Conservation (phyloP, 2,113 vertebrate genomes). For the Myrmophylax atrothorax region DNA sequence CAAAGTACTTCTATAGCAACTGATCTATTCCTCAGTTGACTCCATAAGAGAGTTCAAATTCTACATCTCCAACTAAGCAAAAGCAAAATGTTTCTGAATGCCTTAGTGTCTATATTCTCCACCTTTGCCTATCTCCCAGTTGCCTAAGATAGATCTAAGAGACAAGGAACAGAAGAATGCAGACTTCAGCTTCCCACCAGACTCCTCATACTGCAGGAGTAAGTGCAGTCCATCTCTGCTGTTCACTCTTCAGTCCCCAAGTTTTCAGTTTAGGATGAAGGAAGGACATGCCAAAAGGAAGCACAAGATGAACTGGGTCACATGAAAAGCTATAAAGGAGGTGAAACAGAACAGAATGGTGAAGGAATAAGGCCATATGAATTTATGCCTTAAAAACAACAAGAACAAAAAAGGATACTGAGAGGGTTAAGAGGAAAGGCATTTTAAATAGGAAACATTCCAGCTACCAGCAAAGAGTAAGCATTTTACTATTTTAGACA, state of each 20-base stretch:
- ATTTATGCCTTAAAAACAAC: not conserved
- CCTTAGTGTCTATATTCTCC: not conserved
- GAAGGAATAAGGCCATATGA: rapidly evolving
- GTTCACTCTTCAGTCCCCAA: not conserved
- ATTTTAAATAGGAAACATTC: not conserved
- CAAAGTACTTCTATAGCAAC: not conserved
- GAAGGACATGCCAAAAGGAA: not conserved
- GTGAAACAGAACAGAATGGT: not conserved
- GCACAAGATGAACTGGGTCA: not conserved
- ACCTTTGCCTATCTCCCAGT: not conserved
- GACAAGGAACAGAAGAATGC: not conserved
- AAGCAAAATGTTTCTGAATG: not conserved
- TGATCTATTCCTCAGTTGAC: not conserved
- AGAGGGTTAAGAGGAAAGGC: not conserved
- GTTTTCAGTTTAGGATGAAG: not conserved
- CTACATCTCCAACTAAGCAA: not conserved
- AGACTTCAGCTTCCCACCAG: not conserved
- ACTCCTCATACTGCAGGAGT: not conserved
- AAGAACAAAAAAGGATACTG: not conserved
- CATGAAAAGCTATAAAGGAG: not conserved
- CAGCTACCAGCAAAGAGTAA: not conserved
- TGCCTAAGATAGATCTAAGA: not conserved
- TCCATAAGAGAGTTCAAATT: not conserved
- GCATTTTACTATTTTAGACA: not conserved
- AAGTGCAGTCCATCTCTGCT: rapidly evolving